phyloP scores from a whole-genome alignment of 1,140 invertebrate genomes.

The Aphis craccivora region DNA sequence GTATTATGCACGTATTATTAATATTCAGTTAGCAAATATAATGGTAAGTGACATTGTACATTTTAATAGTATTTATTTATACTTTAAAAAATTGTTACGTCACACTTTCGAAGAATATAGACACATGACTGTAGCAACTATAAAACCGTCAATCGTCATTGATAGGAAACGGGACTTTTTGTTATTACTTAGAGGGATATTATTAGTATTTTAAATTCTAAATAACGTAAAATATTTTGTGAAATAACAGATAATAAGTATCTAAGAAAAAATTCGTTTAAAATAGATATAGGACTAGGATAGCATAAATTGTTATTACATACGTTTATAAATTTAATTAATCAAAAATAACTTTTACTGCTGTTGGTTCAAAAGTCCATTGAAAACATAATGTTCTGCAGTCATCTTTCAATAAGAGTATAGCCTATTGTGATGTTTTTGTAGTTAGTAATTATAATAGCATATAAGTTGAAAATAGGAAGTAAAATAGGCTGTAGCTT shows the following conservation, averaged over 20 bases:
- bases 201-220: background rate
- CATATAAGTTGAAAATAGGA: background rate
- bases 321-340: background rate
- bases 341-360: background rate
- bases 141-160: background rate
- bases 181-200: background rate
- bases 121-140: background rate
- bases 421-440: background rate
- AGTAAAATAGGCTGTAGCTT: background rate
- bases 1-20: background rate
- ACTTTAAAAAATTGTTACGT: background rate
- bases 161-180: background rate
- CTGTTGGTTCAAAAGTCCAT: background rate
- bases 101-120: background rate
- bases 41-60: background rate
- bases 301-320: background rate
- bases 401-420: background rate
- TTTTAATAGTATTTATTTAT: background rate
- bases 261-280: background rate
- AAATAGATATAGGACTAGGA: background rate
- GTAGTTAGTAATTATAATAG: background rate
- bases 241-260: background rate
- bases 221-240: background rate
- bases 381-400: background rate
- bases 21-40: background rate